These are phyloP conservation scores for Menidia menidia DNA, from an alignment of 2,797 vertebrate species.

Conservation along the genomic window DNA sequence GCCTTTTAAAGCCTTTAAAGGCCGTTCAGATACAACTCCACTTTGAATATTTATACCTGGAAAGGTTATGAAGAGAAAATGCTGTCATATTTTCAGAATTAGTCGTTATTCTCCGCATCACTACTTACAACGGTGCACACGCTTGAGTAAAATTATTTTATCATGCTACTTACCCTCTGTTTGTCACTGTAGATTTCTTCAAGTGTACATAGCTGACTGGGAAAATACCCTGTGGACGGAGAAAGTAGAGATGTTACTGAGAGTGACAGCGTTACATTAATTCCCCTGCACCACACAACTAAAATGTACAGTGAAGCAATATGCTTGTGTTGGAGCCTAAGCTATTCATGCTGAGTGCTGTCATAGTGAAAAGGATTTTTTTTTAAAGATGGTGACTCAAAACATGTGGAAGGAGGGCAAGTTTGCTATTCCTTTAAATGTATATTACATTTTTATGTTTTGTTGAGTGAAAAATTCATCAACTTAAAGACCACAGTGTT, in stretches of 20 bases:
- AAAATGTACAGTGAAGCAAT: constrained; percentile 23
- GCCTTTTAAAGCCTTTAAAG: too few species aligned
- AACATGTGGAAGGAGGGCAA: constrained; percentile 9
- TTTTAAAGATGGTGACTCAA: neutral
- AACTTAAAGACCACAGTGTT: neutral
- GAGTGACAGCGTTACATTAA: constrained; percentile 42
- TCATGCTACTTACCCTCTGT: constrained; percentile 88
- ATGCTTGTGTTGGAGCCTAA: constrained; percentile 3
- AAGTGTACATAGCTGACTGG: constrained; percentile 96
- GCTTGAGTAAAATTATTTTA: constrained; percentile 25
- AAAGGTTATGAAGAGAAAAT: neutral
- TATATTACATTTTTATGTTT: constrained; percentile 18
- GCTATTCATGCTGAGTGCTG: constrained; percentile 2
- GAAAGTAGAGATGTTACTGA: constrained; percentile 40
- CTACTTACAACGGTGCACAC: constrained; percentile 28
- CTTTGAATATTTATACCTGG: too few species aligned
- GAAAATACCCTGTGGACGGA: constrained; percentile 93
- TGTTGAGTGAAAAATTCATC: constrained; percentile 16
- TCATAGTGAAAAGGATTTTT: neutral
- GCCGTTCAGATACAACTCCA: too few species aligned
- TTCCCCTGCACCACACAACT: constrained; percentile 25
- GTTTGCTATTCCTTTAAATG: constrained; percentile 10
- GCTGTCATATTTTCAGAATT: neutral
- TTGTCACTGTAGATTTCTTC: constrained; percentile 97
- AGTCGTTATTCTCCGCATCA: constrained; percentile 1